These are phyloP conservation scores for Eupithecia inturbata DNA, from an alignment of 2,888 invertebrate genomes.

Conservation along the genomic window DNA sequence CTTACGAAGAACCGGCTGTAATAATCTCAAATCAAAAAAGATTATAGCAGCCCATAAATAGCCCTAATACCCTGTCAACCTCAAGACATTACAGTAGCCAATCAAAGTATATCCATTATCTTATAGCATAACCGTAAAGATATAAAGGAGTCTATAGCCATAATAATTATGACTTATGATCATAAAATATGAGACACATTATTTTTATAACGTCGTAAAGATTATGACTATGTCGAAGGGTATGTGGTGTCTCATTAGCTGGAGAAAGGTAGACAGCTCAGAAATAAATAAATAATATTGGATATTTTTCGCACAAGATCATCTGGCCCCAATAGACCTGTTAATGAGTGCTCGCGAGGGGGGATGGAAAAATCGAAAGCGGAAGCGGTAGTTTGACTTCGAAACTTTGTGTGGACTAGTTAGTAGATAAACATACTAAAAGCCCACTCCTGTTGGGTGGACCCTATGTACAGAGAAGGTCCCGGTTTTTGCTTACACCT, in stretches of 20 bases:
- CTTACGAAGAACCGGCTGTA: neutral
- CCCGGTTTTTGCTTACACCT: no score
- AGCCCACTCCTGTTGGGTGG: no score
- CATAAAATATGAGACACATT: slow-evolving; percentile 62
- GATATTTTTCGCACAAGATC: no score
- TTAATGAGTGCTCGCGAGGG: no score
- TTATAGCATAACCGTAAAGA: slow-evolving; percentile 44
- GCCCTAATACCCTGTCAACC: slow-evolving; percentile 24
- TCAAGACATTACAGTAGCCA: slow-evolving; percentile 44
- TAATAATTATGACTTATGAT: slow-evolving; percentile 68
- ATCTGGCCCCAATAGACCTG: no score
- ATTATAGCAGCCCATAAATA: slow-evolving; percentile 23
- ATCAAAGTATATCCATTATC: slow-evolving; percentile 51
- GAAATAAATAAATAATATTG: neutral
- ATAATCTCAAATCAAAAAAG: slow-evolving; percentile 2
- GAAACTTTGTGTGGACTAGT: no score
- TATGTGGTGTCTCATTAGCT: slow-evolving; percentile 56
- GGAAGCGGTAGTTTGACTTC: no score
- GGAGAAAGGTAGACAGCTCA: slow-evolving; percentile 10
- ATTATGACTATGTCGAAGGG: slow-evolving; percentile 49
- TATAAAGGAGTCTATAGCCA: slow-evolving; percentile 49
- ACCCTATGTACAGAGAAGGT: no score
- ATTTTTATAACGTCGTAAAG: slow-evolving; percentile 67
- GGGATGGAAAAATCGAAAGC: no score
- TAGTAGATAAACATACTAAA: no score